phyloP scores from a whole-genome alignment of 2,797 vertebrate genomes.

The Pseudopleuronectes americanus region DNA sequence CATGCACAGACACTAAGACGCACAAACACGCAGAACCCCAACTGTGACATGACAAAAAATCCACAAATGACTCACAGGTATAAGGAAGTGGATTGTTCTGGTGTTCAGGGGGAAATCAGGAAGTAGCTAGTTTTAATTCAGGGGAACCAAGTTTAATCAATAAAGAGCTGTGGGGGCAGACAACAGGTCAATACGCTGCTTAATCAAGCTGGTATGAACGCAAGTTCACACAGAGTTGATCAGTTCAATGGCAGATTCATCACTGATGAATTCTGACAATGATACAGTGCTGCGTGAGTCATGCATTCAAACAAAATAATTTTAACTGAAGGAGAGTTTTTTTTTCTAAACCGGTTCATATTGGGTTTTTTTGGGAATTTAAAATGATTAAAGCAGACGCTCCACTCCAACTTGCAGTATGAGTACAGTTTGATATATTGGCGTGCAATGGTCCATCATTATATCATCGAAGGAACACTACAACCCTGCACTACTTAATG shows the following conservation, averaged over 20 bases:
- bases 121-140: constrained; percentile 14
- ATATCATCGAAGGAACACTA: too few relatives aligned
- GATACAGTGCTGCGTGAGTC: not conserved
- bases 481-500: too few relatives aligned
- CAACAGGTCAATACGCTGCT: constrained; percentile 37
- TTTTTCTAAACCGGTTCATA: not conserved
- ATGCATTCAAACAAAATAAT: too few relatives aligned
- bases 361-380: not conserved
- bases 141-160: constrained; percentile 35
- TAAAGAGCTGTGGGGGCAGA: constrained; percentile 28
- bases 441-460: not conserved
- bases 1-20: not conserved
- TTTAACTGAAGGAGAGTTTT: too few relatives aligned
- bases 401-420: not conserved
- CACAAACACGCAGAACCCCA: not conserved
- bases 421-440: too few relatives aligned
- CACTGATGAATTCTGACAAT: constrained; percentile 30
- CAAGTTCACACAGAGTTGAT: constrained; percentile 45
- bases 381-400: not conserved
- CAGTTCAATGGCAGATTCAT: constrained; percentile 9
- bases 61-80: not conserved
- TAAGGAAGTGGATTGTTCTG: not conserved
- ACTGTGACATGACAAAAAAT: not conserved
- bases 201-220: constrained; percentile 30
- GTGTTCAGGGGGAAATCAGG: not conserved